These are phyloP conservation scores for Rhizomys pruinosus DNA, from an alignment of 2,113 vertebrate genomes.

Conservation along the genomic window DNA sequence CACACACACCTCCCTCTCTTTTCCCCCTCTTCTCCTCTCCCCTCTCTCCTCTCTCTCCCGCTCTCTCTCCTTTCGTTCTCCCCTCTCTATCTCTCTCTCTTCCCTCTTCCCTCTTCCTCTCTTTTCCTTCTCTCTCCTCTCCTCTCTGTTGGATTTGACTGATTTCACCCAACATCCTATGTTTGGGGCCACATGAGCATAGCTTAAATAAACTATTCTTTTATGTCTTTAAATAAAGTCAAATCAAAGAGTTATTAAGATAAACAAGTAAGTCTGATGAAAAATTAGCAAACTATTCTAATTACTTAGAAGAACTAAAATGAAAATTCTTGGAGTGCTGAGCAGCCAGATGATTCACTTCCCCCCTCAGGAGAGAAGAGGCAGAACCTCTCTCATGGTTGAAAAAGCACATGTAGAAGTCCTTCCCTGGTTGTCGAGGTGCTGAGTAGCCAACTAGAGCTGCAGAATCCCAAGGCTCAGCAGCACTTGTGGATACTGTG, in stretches of 20 bases:
- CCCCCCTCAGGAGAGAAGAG: neutral
- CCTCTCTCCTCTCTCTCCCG: too few relatives aligned
- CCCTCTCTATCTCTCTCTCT: too few relatives aligned
- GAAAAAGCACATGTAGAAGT: conserved; percentile 51
- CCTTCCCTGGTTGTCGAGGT: neutral
- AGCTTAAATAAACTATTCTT: neutral
- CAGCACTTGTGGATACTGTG: neutral
- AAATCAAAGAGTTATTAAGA: neutral
- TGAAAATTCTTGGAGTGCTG: neutral
- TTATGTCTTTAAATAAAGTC: conserved; percentile 31
- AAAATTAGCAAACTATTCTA: neutral
- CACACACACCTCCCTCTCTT: too few relatives aligned
- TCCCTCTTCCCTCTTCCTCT: too few relatives aligned
- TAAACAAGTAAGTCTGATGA: neutral
- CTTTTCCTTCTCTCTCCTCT: neutral
- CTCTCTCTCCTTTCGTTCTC: too few relatives aligned
- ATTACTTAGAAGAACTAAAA: neutral
- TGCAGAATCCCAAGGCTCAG: conserved; percentile 60
- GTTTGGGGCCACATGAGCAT: neutral
- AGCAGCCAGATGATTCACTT: conserved; percentile 35
- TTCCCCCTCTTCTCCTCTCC: too few relatives aligned
- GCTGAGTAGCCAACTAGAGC: conserved; percentile 57
- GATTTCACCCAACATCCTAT: neutral
- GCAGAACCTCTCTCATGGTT: neutral
- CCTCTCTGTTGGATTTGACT: neutral